phyloP scores from a whole-genome alignment of 2,797 vertebrate genomes.

The Meda fulgida region DNA sequence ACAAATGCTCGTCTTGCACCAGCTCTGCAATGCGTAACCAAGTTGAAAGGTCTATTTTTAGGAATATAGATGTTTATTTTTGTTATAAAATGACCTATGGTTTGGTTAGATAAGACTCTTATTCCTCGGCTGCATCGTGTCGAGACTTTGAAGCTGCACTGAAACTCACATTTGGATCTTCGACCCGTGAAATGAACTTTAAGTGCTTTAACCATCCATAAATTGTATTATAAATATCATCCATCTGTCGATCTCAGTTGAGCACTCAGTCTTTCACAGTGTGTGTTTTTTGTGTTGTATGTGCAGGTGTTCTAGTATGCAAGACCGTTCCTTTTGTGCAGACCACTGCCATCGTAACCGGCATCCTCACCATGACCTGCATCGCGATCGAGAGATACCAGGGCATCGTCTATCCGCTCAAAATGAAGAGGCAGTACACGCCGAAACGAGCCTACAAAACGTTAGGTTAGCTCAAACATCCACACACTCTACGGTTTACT shows the following conservation, averaged over 20 bases:
- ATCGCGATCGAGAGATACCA: constrained; percentile 86
- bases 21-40: no score
- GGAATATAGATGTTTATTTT: no score
- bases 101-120: no score
- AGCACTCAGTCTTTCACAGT: background rate
- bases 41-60: no score
- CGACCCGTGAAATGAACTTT: no score
- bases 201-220: background rate
- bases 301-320: constrained; percentile 80
- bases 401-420: constrained; percentile 84
- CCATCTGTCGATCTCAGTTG: background rate
- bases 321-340: constrained; percentile 86
- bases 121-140: no score
- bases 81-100: accelerated
- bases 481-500: background rate
- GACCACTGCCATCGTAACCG: constrained; percentile 84
- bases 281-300: background rate
- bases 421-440: constrained; percentile 83
- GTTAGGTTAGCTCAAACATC: constrained; percentile 72
- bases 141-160: no score
- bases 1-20: no score
- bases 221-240: background rate
- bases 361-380: constrained; percentile 87
- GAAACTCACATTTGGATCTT: no score
- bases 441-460: constrained; percentile 82